phyloP scores from a whole-genome alignment of 2,797 vertebrate species.

The Pseudochirops cupreus region DNA sequence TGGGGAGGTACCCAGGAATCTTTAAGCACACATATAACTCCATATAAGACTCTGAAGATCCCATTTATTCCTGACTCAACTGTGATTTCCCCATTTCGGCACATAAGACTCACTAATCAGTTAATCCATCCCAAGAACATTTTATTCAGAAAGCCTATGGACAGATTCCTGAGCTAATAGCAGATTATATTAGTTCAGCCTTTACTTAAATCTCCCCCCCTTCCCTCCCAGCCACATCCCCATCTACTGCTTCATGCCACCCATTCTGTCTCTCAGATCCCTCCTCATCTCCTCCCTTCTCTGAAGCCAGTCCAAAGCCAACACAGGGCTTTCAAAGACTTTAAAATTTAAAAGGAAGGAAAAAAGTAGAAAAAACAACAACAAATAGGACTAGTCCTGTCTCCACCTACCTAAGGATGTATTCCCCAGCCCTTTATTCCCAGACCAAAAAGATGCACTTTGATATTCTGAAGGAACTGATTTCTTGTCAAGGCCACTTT shows the following conservation, averaged over 20 bases:
- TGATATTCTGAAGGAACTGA: neutral
- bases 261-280: neutral
- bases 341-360: neutral
- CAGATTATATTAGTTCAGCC: neutral
- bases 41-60: neutral
- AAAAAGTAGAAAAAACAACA: neutral
- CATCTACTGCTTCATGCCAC: neutral
- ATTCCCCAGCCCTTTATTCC: neutral
- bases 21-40: neutral
- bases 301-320: neutral
- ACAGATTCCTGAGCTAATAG: neutral
- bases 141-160: neutral
- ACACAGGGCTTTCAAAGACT: neutral
- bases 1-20: neutral
- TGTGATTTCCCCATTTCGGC: neutral
- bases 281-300: neutral
- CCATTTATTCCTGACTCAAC: neutral
- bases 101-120: neutral
- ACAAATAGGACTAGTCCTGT: neutral
- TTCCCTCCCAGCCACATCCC: neutral
- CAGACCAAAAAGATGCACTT: neutral
- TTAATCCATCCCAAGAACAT: neutral
- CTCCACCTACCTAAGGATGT: neutral
- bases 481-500: neutral
- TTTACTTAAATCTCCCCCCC: neutral